Evolutionary conservation across 2,113 vertebrate species (phyloP), one percentile per base, ranked within the genome.

Genomic region (Gambusia holbrooki): DNA sequence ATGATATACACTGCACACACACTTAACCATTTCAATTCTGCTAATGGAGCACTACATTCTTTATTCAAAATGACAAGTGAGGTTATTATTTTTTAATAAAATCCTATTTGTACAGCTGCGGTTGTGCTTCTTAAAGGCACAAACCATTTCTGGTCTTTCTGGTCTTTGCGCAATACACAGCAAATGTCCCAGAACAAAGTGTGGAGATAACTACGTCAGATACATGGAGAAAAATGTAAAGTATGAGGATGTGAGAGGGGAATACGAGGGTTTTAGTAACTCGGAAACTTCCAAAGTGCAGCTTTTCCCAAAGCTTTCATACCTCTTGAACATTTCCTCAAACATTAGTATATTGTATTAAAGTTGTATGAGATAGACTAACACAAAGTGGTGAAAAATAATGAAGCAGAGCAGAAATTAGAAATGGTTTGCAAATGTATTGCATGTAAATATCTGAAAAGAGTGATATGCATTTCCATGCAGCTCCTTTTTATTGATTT

Each of bases 81-180:
- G 17, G 77, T 86, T 84, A 66, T 76, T 68, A 84, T 83, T 80
- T 73, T 65, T 68, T 40, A 74, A 70, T 75, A 10, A 85, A 75
- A 83, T 87, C 88, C 71, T 76, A 77, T 83, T 80, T 73, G 72
- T 83, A 64, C 82, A 88, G 83, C 83, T 88, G 82, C 86, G 82
- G 78, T 74, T 15, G 30, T 40, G 70, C 60, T 77, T 83, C 81
- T 90, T 90, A 79, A 85, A 82, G 77, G 5, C 17, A 74, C 29
- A 45, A 75, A 84, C 62, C 73, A 62, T 76, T 84, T 73, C 66
- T 80, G 17, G 15, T 48, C 45, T 48, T 69, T 79, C 65, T 63
- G 74, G 63, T 82, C 74, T 73, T 74, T 77, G 61, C 65, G 5
- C 64, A 81, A 74, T 35, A 28, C 45, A 71, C 45, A 71, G 75